Evolutionary conservation across 2,113 vertebrate genomes (phyloP).

Genomic region (Phoenicopterus ruber): DNA sequence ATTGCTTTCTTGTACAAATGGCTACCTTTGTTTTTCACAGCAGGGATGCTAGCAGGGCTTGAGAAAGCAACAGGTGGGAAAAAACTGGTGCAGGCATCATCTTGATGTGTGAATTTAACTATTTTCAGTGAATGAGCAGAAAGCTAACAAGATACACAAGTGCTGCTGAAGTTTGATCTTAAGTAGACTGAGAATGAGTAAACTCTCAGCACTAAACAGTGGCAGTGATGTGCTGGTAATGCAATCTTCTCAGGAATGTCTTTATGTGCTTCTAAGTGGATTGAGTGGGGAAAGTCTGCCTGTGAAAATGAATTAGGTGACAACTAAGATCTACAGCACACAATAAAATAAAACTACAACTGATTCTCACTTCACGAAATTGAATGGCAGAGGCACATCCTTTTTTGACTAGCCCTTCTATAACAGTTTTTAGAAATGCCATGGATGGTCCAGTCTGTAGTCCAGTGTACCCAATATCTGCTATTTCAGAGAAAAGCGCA

Average conservation of each 20-base stretch:
- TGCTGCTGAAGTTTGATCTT: neutral
- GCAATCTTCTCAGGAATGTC: neutral
- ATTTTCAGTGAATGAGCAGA: neutral
- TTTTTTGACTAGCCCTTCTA: neutral
- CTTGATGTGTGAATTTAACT: neutral
- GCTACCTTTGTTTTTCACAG: neutral
- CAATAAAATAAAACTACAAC: neutral
- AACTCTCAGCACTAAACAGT: neutral
- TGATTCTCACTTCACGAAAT: neutral
- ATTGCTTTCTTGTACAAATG: neutral
- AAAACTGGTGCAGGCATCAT: neutral
- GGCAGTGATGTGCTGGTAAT: neutral
- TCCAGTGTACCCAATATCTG: neutral
- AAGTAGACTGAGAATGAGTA: neutral
- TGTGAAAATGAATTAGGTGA: neutral
- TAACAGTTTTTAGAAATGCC: neutral
- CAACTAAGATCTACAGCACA: neutral
- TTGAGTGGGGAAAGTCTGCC: neutral
- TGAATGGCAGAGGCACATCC: neutral
- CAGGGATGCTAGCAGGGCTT: neutral
- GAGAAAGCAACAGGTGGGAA: neutral
- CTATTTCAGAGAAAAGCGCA: neutral
- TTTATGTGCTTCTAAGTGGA: neutral
- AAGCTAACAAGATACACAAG: neutral
- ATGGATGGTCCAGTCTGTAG: neutral